Conservation (phyloP, 2,888 invertebrate species). For the Cephonodes hylas region DNA sequence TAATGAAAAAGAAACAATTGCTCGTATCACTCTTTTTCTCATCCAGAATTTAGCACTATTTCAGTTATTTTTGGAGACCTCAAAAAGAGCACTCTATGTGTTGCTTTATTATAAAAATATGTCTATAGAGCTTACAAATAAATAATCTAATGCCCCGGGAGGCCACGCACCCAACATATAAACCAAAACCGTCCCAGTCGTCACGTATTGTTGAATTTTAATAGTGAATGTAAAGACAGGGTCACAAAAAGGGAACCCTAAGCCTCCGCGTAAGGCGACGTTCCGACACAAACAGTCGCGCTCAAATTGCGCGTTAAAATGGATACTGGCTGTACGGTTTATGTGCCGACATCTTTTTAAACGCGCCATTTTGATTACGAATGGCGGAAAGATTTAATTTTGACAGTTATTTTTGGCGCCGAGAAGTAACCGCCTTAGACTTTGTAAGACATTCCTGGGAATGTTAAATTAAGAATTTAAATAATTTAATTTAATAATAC, state of each 20-base stretch:
- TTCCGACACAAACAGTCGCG: not conserved
- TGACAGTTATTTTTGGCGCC: not conserved
- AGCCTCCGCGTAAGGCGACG: not conserved
- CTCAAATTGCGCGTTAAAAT: constrained; percentile 1
- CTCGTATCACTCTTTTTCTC: not conserved
- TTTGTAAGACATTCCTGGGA: too few species aligned
- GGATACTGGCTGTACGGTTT: not conserved
- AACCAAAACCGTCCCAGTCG: not conserved
- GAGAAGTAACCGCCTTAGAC: too few species aligned
- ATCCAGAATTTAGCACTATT: too few species aligned
- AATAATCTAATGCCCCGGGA: not conserved
- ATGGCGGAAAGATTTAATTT: not conserved
- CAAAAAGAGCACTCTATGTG: too few species aligned
- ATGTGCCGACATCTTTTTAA: not conserved
- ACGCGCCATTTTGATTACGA: not conserved
- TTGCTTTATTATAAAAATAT: too few species aligned
- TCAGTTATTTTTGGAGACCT: too few species aligned
- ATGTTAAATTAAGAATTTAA: too few species aligned
- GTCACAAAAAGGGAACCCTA: constrained; percentile 5
- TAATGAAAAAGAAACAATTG: not conserved
- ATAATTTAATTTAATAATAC: too few species aligned
- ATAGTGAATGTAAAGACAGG: constrained; percentile 12
- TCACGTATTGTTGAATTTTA: constrained; percentile 14
- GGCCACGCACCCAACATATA: not conserved
- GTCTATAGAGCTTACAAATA: too few species aligned